Evolutionary conservation across 2,888 invertebrate genomes (phyloP), one percentile per base, ranked within the genome.

Genomic region (Nephrotoma guestfalica): DNA sequence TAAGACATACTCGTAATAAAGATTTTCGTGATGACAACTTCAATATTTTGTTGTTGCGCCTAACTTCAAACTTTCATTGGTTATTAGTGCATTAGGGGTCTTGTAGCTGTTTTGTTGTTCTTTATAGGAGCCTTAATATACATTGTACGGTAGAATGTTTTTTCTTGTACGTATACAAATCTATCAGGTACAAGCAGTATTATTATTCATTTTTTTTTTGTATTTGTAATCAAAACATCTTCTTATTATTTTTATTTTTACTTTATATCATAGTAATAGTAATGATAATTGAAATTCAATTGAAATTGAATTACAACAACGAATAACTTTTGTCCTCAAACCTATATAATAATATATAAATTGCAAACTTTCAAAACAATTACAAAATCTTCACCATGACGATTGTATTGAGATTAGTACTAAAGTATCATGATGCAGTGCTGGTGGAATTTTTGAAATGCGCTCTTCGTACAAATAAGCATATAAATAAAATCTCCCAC

Each of bases 361-460:
- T 71, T 71, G 18, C 84, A 84, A 30, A 84, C 84, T 84, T 84
- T 84, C 84, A 84, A 84, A 84, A 84, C 84, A 84, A 84, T 84
- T 84, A 84, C 84, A 84, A 84, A 84, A 84, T 84, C 84, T 84
- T 84, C 84, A 84, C 84, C 41, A 84, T 84, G 42, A 84, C 84
- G 84, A 84, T 84, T 2, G 41, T 84, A 41, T 41, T 41, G 9
- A 40, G 41, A 30, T 71, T 6, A n/a, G 51, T 15, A 47, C 47
- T 11, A 4, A 13, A 15, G 15, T 51, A 51, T 15, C 2, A 30
- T 71, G 30, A 71, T 18, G 30, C 71, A 71, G 71, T 71, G 71
- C 9, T 9, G 30, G 71, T 71, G 71, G 30, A 71, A 71, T 30
- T 71, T 2, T 30, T 30, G 9, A 15, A 57, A 7, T 6, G 4